These are phyloP conservation scores for Porphyrio hochstetteri DNA, from an alignment of 2,113 vertebrate genomes.

Conservation along the genomic window DNA sequence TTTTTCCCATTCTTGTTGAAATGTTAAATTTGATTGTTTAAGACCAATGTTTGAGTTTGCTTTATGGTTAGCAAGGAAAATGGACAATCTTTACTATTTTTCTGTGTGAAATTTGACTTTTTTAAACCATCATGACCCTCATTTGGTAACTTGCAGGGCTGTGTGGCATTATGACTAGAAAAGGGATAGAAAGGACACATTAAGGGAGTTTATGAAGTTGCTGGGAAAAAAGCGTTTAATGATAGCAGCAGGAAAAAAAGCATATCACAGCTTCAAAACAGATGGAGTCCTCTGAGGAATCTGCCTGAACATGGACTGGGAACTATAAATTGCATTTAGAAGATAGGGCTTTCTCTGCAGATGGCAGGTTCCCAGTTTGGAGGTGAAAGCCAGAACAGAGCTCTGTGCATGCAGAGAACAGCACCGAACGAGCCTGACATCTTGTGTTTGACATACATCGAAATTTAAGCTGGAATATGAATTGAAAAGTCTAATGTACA, in stretches of 20 bases:
- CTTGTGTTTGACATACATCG: background rate
- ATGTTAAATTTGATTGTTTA: background rate
- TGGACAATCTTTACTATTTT: background rate
- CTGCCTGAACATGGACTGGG: constrained; percentile 6
- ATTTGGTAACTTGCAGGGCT: background rate
- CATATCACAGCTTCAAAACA: constrained; percentile 27
- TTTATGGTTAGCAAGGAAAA: background rate
- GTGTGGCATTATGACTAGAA: background rate
- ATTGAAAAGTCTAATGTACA: background rate
- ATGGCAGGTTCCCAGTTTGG: constrained; percentile 6
- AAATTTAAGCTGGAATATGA: constrained; percentile 8
- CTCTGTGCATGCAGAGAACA: background rate
- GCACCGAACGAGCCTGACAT: background rate
- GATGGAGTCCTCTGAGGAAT: constrained; percentile 45
- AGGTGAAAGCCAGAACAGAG: constrained; percentile 29
- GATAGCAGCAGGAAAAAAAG: background rate
- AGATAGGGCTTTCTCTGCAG: constrained; percentile 23
- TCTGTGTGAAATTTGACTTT: background rate
- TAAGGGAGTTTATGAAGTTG: constrained; percentile 3
- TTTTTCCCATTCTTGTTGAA: background rate
- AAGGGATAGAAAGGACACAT: background rate
- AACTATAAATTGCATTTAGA: constrained; percentile 48
- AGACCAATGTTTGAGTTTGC: background rate
- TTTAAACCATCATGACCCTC: background rate
- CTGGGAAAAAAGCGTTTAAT: background rate